Base-by-base conservation (phyloP, 2,888 invertebrate genomes). In the Pollenia angustigena region DNA sequence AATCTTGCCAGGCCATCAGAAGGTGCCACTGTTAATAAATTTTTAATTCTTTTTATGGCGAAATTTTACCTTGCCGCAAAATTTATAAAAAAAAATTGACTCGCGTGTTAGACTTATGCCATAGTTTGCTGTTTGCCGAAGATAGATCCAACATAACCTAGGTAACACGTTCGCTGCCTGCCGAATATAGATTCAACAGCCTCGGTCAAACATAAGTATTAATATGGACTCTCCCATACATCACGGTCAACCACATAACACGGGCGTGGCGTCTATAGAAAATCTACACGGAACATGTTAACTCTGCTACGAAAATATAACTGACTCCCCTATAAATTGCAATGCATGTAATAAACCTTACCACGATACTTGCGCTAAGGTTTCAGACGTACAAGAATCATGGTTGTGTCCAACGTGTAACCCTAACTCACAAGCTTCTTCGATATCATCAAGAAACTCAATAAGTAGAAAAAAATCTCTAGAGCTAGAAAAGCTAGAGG, bases 171-270 rank as follows among this genome's bases (percentile, higher is more conserved):
- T 1, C 8, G 9, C 58, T n/a, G 23, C 4, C n/a, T 14, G 14
- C 58, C 12, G 12, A 11, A 56, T 1, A 4, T 4, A 32, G 12
- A 6, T 18, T 54, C 69, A 52, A 42, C 74, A 75, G 75, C 68
- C 81, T 82, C 62, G 23, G n/a, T 46, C 76, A 82, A 69, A 82
- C 69, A 76, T 69, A 62, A 76, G 78, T 78, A 78, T 11, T 9
- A 12, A 78, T 44, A 78, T 78, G 78, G 78, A 78, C 76, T 44
- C 76, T 48, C 23, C 32, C 18, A 18, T n/a, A 68, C 66, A 32
- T 66, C 32, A 56, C 44, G 72, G 72, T 74, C 78, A 78, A 83
- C 76, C 71, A 83, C 83, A 71, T n/a, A 78, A 76, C 32, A 56
- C 42, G 42, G 32, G 42, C 52, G 75, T 11, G n/a, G 42, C n/a